These are phyloP conservation scores for Melitaea athalia DNA, from an alignment of 2,888 invertebrate genomes.

Conservation along the genomic window DNA sequence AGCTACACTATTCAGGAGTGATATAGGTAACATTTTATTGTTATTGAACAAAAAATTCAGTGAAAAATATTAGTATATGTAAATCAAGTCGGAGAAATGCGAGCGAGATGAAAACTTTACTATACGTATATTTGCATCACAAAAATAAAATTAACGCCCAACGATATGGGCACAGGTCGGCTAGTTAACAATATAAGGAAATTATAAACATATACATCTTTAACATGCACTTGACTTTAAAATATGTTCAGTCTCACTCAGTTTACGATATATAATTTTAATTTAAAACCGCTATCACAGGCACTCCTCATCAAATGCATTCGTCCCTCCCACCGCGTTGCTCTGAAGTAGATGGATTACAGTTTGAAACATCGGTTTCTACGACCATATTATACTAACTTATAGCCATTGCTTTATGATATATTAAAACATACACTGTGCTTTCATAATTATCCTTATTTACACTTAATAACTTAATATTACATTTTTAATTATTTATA, in stretches of 20 bases:
- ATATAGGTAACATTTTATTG: too few species aligned
- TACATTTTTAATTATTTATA: neutral
- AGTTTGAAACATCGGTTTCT: constrained; percentile 62
- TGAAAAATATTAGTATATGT: too few species aligned
- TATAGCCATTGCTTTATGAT: constrained; percentile 42
- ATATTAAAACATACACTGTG: neutral
- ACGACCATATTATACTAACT: constrained; percentile 49
- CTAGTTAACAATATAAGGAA: too few species aligned
- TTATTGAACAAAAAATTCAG: too few species aligned
- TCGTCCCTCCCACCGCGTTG: constrained; percentile 54
- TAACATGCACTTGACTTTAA: neutral
- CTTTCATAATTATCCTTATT: neutral
- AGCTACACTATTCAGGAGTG: too few species aligned
- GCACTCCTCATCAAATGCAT: constrained; percentile 24
- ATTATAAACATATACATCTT: too few species aligned
- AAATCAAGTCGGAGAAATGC: too few species aligned
- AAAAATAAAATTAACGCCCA: too few species aligned
- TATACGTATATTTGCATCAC: too few species aligned
- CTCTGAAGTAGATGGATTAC: constrained; percentile 79
- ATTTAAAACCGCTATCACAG: constrained; percentile 34
- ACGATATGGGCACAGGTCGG: too few species aligned
- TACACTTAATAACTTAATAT: neutral
- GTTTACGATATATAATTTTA: neutral
- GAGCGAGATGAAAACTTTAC: too few species aligned
- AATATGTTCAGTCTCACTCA: neutral